phyloP scores from a whole-genome alignment of 2,797 vertebrate genomes.

The Bryconaethiops microstoma region DNA sequence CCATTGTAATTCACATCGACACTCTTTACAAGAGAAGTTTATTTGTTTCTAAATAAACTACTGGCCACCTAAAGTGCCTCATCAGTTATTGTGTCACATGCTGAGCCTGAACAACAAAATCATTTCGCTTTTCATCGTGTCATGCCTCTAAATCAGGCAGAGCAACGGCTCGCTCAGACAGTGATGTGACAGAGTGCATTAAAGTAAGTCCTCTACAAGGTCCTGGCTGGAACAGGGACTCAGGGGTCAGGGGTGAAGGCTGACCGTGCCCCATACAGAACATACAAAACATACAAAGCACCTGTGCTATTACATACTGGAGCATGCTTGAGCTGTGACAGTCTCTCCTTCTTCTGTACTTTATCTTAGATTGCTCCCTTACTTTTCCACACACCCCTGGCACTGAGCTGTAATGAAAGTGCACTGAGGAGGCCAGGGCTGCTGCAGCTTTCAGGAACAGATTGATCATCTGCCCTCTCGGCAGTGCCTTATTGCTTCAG shows the following conservation, averaged over 20 bases:
- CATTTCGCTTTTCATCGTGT: background rate
- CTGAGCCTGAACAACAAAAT: background rate
- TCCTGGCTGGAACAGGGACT: conserved; percentile 8
- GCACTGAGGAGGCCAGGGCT: conserved; percentile 1
- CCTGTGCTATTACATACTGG: too few species aligned
- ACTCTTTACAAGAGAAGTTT: too few species aligned
- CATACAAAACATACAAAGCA: conserved; percentile 29
- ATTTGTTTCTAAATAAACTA: too few species aligned
- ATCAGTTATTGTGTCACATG: background rate
- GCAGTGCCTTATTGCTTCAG: background rate
- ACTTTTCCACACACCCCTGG: background rate
- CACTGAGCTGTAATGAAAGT: background rate
- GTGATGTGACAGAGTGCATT: background rate
- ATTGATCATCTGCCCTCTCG: conserved; percentile 4
- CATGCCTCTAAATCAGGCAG: background rate
- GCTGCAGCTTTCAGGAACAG: background rate
- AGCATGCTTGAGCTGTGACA: conserved; percentile 17
- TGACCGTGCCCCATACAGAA: conserved; percentile 12
- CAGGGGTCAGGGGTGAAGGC: conserved; percentile 29
- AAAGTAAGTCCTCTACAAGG: background rate
- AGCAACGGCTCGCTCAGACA: background rate
- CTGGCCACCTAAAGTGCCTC: background rate
- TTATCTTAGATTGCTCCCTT: background rate
- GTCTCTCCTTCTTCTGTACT: background rate
- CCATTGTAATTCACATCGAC: too few species aligned